Conservation (phyloP, 1,140 invertebrate species). For the Drosophila chauvacae region DNA sequence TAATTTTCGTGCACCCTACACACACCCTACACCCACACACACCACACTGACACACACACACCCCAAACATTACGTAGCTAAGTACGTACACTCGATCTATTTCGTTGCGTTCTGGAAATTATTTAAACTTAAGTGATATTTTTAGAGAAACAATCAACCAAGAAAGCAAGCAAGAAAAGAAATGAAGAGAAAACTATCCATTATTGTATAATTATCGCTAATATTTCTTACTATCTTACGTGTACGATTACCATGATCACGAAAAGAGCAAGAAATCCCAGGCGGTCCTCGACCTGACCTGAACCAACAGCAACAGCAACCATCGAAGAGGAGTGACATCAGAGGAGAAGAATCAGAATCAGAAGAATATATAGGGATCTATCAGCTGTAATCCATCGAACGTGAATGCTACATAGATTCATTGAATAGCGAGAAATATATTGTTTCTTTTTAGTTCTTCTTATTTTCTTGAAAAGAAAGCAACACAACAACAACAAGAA, state of each 20-base stretch:
- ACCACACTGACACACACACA: conserved; percentile 26
- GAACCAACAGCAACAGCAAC: conserved; percentile 11
- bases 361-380: conserved; percentile 21
- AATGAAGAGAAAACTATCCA: conserved; percentile 62
- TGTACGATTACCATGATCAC: conserved; percentile 52
- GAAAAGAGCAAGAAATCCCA: conserved; percentile 59
- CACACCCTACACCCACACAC: conserved; percentile 18
- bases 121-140: conserved; percentile 83
- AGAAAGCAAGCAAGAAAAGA: conserved; percentile 25
- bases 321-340: conserved; percentile 20
- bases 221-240: conserved; percentile 62
- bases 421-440: conserved; percentile 50
- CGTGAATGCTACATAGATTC: conserved; percentile 32
- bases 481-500: conserved; percentile 59
- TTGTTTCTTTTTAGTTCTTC: conserved; percentile 47
- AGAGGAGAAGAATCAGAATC: conserved; percentile 1
- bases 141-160: conserved; percentile 54
- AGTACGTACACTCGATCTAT: conserved; percentile 62
- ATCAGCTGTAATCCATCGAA: conserved; percentile 44
- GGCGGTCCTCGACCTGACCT: conserved; percentile 23
- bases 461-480: conserved; percentile 51
- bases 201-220: conserved; percentile 80
- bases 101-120: conserved; percentile 82
- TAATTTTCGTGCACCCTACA: conserved; percentile 61
- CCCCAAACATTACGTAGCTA: conserved; percentile 32